phyloP scores from a whole-genome alignment of 1,140 invertebrate species.

The Drosophila kanapiae region DNA sequence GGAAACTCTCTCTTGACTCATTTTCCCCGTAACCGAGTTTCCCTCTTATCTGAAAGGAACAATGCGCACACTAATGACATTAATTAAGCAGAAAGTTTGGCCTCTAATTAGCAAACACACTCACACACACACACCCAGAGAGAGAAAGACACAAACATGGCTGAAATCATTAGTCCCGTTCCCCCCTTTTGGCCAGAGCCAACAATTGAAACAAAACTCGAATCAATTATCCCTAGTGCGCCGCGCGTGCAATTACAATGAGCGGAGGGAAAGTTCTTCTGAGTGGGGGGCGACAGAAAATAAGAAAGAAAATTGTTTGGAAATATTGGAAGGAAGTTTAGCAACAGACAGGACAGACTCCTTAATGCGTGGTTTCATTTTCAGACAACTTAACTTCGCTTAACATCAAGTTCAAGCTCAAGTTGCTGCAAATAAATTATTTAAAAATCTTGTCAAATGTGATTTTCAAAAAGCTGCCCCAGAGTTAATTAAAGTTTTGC shows the following conservation, averaged over 20 bases:
- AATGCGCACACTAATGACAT: slow-evolving; percentile 71
- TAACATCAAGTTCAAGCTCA: neutral
- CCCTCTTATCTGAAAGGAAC: slow-evolving; percentile 30
- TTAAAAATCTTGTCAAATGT: slow-evolving; percentile 30
- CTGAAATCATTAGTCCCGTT: slow-evolving; percentile 43
- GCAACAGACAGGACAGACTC: slow-evolving; percentile 7
- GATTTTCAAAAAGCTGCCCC: slow-evolving; percentile 9
- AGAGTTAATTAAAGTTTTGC: slow-evolving; percentile 35
- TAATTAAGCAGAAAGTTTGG: slow-evolving; percentile 80
- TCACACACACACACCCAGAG: slow-evolving; percentile 10
- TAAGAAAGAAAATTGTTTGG: neutral
- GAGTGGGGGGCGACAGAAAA: neutral
- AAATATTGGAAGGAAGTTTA: neutral
- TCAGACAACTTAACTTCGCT: slow-evolving; percentile 5
- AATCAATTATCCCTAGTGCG: slow-evolving; percentile 68
- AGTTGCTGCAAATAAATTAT: slow-evolving; percentile 15
- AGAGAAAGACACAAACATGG: slow-evolving; percentile 39
- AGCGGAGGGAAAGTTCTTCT: neutral
- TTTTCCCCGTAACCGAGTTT: slow-evolving; percentile 9
- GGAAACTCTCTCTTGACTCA: neutral
- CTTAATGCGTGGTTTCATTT: too few relatives aligned
- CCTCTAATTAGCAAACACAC: slow-evolving; percentile 70
- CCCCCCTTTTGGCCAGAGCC: neutral
- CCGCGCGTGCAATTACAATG: slow-evolving; percentile 37
- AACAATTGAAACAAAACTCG: slow-evolving; percentile 56